These are phyloP conservation scores for Hyalella azteca DNA, from an alignment of 2,888 invertebrate species.

Conservation along the genomic window DNA sequence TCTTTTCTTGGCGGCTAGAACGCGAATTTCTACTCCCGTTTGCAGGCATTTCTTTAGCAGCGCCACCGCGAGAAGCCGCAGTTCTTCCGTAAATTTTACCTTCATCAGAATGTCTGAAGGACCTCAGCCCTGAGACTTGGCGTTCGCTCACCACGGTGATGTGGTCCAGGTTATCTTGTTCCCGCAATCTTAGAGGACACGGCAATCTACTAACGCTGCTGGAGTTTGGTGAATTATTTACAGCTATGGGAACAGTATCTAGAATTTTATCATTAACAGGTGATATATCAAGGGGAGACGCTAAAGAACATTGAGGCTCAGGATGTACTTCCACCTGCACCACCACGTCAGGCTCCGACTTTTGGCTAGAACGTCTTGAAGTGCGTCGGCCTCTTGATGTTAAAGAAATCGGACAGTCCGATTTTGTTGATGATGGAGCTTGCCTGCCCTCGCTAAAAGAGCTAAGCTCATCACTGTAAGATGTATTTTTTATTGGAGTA, in stretches of 20 bases:
- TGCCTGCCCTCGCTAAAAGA: not conserved
- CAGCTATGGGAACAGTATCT: not conserved
- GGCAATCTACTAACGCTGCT: not conserved
- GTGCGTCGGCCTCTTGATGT: not conserved
- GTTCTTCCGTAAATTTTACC: conserved; percentile 13
- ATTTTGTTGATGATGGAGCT: not conserved
- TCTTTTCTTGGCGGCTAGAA: not conserved
- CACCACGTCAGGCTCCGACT: not conserved
- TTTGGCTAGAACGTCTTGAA: not conserved
- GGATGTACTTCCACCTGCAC: conserved; percentile 36
- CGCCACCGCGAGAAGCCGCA: not conserved
- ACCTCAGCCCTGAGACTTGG: not conserved
- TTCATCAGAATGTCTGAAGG: not conserved
- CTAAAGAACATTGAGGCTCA: not conserved
- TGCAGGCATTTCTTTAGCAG: conserved; percentile 5
- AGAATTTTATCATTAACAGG: not conserved
- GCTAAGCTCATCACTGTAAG: not conserved
- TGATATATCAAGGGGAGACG: not conserved
- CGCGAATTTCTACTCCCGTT: not conserved
- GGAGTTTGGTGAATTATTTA: not conserved
- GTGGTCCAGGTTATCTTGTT: conserved; percentile 23
- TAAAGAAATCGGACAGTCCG: not conserved
- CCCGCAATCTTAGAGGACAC: not conserved
- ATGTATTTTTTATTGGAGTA: not conserved
- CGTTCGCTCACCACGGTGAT: conserved; percentile 30